These are phyloP conservation scores for Gallinago media DNA, from an alignment of 2,113 vertebrate species.

Conservation along the genomic window DNA sequence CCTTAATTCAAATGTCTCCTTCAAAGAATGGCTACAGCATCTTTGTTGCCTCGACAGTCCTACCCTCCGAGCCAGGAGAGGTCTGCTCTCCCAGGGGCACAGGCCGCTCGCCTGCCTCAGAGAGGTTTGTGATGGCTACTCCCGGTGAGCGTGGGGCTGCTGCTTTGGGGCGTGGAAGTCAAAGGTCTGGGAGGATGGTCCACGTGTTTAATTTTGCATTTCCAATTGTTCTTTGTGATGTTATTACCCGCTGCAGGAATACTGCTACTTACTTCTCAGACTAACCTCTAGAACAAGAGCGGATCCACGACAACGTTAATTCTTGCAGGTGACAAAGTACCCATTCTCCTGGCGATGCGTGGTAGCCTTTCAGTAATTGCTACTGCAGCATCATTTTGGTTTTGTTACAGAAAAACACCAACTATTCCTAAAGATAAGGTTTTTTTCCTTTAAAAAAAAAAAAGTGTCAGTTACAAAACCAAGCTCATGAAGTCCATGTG, in stretches of 20 bases:
- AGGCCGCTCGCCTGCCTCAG: neutral
- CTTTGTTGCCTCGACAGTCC: neutral
- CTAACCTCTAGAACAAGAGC: neutral
- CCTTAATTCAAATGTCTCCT: neutral
- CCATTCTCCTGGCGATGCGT: neutral
- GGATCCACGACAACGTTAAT: neutral
- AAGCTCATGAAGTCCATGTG: neutral
- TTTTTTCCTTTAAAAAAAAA: neutral
- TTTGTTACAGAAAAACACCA: constrained; percentile 7
- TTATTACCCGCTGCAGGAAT: neutral
- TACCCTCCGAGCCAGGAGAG: neutral
- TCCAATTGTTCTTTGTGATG: neutral
- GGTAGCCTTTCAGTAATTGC: neutral
- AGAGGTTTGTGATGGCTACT: neutral
- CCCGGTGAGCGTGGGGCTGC: neutral
- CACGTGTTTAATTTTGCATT: neutral
- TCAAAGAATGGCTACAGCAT: neutral
- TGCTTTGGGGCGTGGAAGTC: constrained; percentile 45
- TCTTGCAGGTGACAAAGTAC: neutral
- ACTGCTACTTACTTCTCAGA: neutral
- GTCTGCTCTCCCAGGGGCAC: neutral
- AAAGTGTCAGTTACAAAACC: constrained; percentile 37
- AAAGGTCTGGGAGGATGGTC: neutral
- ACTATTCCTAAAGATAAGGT: constrained; percentile 30
- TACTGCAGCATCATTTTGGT: neutral